Evolutionary conservation across 2,888 invertebrate species (phyloP).

Genomic region (Abscondita cerata): DNA sequence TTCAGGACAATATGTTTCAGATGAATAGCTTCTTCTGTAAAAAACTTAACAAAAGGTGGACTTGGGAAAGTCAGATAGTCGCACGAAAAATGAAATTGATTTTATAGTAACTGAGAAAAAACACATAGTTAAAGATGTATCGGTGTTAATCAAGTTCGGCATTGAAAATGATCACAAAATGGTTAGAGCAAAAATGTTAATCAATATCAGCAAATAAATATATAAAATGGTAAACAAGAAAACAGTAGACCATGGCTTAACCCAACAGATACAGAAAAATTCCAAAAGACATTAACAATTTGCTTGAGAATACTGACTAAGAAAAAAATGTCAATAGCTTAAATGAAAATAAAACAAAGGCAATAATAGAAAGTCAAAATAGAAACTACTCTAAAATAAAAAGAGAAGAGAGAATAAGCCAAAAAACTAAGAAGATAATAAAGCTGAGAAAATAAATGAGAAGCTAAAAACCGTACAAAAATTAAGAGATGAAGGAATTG

Average conservation of each 20-base stretch:
- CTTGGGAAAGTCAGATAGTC: too few species aligned
- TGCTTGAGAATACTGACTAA: too few species aligned
- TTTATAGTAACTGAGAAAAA: not conserved
- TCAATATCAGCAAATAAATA: not conserved
- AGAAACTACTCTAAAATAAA: too few species aligned
- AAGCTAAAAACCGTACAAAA: not conserved
- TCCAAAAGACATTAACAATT: too few species aligned
- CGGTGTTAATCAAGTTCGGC: not conserved
- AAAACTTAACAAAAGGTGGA: not conserved
- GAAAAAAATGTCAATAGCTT: too few species aligned
- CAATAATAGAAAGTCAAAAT: too few species aligned
- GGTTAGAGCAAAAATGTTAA: not conserved
- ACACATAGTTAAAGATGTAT: not conserved
- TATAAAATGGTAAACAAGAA: not conserved
- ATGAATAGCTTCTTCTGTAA: not conserved
- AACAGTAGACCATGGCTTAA: not conserved
- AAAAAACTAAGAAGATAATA: too few species aligned
- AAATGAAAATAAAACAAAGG: too few species aligned
- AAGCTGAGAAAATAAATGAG: not conserved
- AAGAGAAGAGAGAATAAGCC: not conserved
- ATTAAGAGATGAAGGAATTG: not conserved
- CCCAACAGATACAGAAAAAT: too few species aligned
- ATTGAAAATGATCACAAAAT: too few species aligned
- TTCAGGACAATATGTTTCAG: too few species aligned
- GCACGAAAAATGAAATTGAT: not conserved